These are phyloP conservation scores for Danaus melanippus DNA, from an alignment of 1,140 invertebrate species.

Conservation along the genomic window DNA sequence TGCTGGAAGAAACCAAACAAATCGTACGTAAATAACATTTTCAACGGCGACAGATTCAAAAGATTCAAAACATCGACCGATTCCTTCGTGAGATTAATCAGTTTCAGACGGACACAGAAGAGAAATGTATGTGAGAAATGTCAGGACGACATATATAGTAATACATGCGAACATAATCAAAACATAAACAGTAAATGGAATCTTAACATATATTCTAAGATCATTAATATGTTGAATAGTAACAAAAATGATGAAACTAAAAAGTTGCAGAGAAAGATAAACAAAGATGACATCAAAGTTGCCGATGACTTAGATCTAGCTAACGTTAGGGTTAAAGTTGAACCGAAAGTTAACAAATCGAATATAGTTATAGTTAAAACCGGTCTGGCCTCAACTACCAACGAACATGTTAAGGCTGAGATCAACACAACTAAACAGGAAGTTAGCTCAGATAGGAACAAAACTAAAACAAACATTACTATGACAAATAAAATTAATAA, in stretches of 20 bases:
- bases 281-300: constrained; percentile 42
- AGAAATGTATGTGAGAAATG: constrained; percentile 4
- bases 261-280: constrained; percentile 27
- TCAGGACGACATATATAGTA: constrained; percentile 25
- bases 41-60: constrained; percentile 8
- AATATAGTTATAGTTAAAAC: constrained; percentile 76
- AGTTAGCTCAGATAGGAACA: background rate
- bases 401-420: constrained; percentile 51
- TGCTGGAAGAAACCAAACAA: constrained; percentile 79
- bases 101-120: constrained; percentile 23
- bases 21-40: constrained; percentile 77
- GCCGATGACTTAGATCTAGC: constrained; percentile 17
- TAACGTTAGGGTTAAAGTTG: constrained; percentile 8
- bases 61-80: constrained; percentile 17
- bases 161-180: constrained; percentile 14
- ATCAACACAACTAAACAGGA: background rate
- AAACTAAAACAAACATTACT: background rate
- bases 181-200: constrained; percentile 15
- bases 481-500: constrained; percentile 5
- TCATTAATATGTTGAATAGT: background rate
- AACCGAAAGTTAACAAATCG: constrained; percentile 25
- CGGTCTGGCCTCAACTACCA: constrained; percentile 81
- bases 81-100: constrained; percentile 28
- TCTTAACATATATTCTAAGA: background rate
- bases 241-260: constrained; percentile 13